These are phyloP conservation scores for Odontothrips loti DNA, from an alignment of 2,888 invertebrate genomes.

Conservation along the genomic window DNA sequence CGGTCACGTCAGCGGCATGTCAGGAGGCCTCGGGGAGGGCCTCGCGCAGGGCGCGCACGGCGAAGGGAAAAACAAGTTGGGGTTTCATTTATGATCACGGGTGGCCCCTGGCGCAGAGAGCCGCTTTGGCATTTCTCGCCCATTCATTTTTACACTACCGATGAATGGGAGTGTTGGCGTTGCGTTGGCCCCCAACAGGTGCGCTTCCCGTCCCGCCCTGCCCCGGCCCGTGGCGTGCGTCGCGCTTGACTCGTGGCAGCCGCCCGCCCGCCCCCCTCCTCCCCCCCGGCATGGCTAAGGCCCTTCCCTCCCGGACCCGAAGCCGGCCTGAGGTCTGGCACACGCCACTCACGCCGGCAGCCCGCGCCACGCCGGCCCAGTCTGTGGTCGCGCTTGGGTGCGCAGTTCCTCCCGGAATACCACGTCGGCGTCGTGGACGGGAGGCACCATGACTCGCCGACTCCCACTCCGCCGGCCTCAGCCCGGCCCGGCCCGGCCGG, in stretches of 20 bases:
- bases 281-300: background rate
- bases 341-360: background rate
- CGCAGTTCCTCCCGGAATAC: background rate
- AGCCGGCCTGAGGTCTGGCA: background rate
- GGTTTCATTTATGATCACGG: no score
- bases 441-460: background rate
- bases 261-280: background rate
- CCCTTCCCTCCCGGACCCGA: background rate
- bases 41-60: background rate
- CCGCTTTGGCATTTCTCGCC: no score
- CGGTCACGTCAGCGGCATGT: background rate
- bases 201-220: no score
- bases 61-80: no score
- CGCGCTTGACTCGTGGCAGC: background rate
- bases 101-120: no score
- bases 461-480: no score
- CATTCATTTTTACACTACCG: no score
- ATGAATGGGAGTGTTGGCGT: no score
- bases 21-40: background rate
- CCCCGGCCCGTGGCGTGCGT: no score
- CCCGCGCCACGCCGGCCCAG: background rate
- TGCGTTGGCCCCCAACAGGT: no score
- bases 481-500: no score
- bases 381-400: constrained; percentile 17
- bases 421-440: background rate